Percentiles rank a stretch among this genome's conserved stretches.
phyloP scores from a whole-genome alignment of 2,888 invertebrate genomes.

The Dryobota labecula region DNA sequence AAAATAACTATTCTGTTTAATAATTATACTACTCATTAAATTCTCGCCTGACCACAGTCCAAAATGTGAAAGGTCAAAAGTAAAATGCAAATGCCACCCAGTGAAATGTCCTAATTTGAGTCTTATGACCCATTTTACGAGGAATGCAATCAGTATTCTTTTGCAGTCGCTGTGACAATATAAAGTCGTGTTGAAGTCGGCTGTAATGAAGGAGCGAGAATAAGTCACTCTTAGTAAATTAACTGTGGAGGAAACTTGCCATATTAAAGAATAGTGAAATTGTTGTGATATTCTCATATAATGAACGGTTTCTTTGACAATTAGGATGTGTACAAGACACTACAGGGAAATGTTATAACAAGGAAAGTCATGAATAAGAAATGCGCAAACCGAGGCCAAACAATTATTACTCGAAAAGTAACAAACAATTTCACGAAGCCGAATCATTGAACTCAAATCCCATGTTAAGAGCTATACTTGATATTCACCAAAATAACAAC shows the following conservation, averaged over 20 bases:
- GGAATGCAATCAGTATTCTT: slow-evolving; percentile 60
- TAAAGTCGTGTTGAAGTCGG: slow-evolving; percentile 36
- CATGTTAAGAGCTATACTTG: no score
- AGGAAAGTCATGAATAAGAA: neutral
- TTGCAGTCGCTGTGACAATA: slow-evolving; percentile 35
- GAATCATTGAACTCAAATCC: neutral
- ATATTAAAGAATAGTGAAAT: neutral
- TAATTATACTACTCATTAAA: slow-evolving; percentile 1
- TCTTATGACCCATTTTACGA: slow-evolving; percentile 49
- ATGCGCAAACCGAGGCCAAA: neutral
- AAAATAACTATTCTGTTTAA: neutral
- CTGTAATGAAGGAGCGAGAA: slow-evolving; percentile 25
- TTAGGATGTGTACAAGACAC: neutral
- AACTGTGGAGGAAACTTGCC: neutral
- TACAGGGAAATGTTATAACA: neutral
- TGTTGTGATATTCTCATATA: neutral
- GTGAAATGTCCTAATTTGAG: slow-evolving; percentile 17
- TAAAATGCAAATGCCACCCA: neutral
- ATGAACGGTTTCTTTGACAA: neutral
- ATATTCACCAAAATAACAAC: neutral
- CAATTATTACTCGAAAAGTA: neutral
- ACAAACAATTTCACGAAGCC: neutral
- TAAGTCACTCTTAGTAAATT: slow-evolving; percentile 9
- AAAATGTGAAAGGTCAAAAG: neutral
- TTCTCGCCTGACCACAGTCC: no score